Percentiles rank a stretch among this genome's conserved stretches.
Evolutionary conservation across 2,797 vertebrate genomes (phyloP).

Genomic region (Hypotaenidia philippensis): DNA sequence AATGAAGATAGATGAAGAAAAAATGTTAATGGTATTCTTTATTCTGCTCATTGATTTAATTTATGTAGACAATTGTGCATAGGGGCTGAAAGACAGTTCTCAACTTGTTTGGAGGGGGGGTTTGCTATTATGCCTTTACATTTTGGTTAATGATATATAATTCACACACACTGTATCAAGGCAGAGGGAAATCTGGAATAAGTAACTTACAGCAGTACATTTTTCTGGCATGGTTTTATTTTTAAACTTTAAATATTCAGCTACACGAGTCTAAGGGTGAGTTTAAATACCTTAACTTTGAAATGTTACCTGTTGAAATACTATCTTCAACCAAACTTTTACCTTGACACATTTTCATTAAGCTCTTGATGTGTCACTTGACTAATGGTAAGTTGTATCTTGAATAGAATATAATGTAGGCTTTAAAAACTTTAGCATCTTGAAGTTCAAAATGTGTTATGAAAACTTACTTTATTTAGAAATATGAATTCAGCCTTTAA

Average conservation of each 20-base stretch:
- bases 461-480: background rate
- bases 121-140: slow-evolving; percentile 44
- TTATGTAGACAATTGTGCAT: slow-evolving; percentile 15
- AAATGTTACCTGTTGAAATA: background rate
- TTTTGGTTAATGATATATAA: slow-evolving; percentile 43
- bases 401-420: background rate
- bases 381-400: background rate
- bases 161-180: background rate
- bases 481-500: background rate
- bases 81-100: slow-evolving; percentile 44
- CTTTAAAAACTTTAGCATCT: background rate
- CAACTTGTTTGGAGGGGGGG: background rate
- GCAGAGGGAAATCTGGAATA: background rate
- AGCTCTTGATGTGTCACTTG: background rate
- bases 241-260: background rate
- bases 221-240: background rate
- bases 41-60: slow-evolving; percentile 63
- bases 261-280: background rate
- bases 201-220: background rate
- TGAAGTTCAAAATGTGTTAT: background rate
- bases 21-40: slow-evolving; percentile 63
- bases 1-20: slow-evolving; percentile 46
- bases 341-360: background rate
- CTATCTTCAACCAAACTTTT: background rate
- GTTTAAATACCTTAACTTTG: background rate